Conservation (phyloP, 2,888 invertebrate genomes). For the Hirtodrosophila confusa region DNA sequence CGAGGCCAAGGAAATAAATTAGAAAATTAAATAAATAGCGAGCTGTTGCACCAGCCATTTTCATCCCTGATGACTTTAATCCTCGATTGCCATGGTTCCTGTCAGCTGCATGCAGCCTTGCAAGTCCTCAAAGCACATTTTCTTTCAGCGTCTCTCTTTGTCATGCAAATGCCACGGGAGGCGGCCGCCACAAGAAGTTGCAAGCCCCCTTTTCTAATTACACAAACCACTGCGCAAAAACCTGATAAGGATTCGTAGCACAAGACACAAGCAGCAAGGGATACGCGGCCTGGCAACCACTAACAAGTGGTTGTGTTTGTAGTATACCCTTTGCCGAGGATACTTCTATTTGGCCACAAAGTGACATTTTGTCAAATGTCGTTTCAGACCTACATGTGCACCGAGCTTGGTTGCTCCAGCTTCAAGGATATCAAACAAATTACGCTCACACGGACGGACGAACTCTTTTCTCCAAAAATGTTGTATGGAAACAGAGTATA, state of each 20-base stretch:
- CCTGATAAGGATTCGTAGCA: constrained; percentile 36
- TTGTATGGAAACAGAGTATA: too few species aligned
- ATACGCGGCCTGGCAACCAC: not conserved
- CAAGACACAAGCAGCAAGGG: constrained; percentile 6
- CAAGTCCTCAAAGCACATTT: not conserved
- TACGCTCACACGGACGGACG: too few species aligned
- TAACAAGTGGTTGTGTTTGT: constrained; percentile 4
- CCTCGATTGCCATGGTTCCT: constrained; percentile 12
- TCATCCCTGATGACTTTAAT: constrained; percentile 19
- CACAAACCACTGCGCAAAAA: constrained; percentile 41
- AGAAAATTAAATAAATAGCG: constrained; percentile 55
- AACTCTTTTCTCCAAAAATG: too few species aligned
- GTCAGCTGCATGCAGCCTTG: constrained; percentile 17
- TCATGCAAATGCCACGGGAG: constrained; percentile 52
- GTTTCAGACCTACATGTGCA: too few species aligned
- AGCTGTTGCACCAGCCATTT: constrained; percentile 18
- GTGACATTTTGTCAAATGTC: too few species aligned
- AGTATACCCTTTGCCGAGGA: not conserved
- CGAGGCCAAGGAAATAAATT: constrained; percentile 46
- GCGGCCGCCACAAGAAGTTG: constrained; percentile 23
- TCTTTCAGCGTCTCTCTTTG: constrained; percentile 20
- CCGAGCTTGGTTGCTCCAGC: too few species aligned
- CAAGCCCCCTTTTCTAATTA: constrained; percentile 63
- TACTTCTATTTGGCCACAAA: too few species aligned
- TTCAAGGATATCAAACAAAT: too few species aligned